Base-by-base conservation (phyloP, 2,113 vertebrate genomes). In the Sceloporus tristichus region DNA sequence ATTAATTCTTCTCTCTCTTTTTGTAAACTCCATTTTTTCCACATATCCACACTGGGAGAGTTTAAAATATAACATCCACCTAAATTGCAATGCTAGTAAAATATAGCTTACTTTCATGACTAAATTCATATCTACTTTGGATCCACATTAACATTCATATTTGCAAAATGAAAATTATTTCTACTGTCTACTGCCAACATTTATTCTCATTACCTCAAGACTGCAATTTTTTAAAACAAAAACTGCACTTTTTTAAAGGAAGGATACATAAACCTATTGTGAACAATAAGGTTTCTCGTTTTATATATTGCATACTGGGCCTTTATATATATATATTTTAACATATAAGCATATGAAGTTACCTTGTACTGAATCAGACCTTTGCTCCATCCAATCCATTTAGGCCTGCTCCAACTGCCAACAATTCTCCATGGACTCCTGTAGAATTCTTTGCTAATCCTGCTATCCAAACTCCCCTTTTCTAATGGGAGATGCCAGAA, bases 1-100 rank as follows among this genome's bases (percentile, higher is more conserved):
- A 92, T 94, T 91, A 92, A 90, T 95, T 94, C 53, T 75, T 73
- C 34, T 59, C 29, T 66, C 62, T 68, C 5, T 92, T 86, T 86
- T 85, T 79, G 83, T 78, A 87, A 78, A 21, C 38, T 76, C 90
- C 42, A 2, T 88, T 89, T 93, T 91, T 92, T 92, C 93, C 29
- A 53, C 88, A 88, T 48, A 85, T 87, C 91, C 82, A 79, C 85
- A 87, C 62, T 90, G 62, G n/a, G 9, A 84, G 6, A 7, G 82
- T 84, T 91, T 89, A 88, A 77, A 84, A 91, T 91, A 86, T 40
- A 92, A 79, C 73, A 90, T 90, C 84, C 70, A 87, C 40, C 84
- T 84, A 89, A 87, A 92, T 0, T 65, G 70, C 59, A 82, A 92
- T 2, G 71, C 89, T 42, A 77, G 53, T 23, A 89, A 88, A 92